phyloP scores from a whole-genome alignment of 2,888 invertebrate species.

The Caradrina kadenii region DNA sequence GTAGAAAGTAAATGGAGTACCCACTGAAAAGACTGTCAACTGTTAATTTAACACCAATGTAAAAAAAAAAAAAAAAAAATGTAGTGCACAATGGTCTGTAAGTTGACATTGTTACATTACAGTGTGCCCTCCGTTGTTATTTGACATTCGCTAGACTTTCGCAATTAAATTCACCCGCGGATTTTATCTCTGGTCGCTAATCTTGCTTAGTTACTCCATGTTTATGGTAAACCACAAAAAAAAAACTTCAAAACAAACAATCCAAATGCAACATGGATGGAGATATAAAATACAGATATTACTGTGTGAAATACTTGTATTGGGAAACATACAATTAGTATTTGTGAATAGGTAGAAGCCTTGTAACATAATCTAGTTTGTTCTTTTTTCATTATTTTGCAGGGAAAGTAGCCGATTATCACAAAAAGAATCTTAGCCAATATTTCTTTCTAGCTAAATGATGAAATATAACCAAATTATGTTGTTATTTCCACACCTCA shows the following conservation, averaged over 20 bases:
- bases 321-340: slow-evolving; percentile 7
- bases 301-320: slow-evolving; percentile 14
- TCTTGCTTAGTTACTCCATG: slow-evolving; percentile 8
- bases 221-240: slow-evolving; percentile 1
- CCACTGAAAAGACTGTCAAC: slow-evolving; percentile 7
- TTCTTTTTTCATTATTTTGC: not conserved
- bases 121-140: not conserved
- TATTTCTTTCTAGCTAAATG: slow-evolving; percentile 3
- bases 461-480: slow-evolving; percentile 13
- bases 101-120: too few species aligned
- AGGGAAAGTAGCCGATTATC: not conserved
- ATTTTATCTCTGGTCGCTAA: not conserved
- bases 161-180: not conserved
- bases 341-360: not conserved
- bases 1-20: slow-evolving; percentile 8
- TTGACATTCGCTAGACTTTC: not conserved
- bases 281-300: not conserved
- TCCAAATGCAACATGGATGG: slow-evolving; percentile 30
- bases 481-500: slow-evolving; percentile 18
- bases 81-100: too few species aligned
- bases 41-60: slow-evolving; percentile 10
- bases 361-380: not conserved
- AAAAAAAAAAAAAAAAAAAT: too few species aligned
- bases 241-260: slow-evolving; percentile 32
- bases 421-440: slow-evolving; percentile 7